Evolutionary conservation across 2,888 invertebrate species (phyloP), one percentile per base, ranked within the genome.

Genomic region (Chloroclysta siterata): DNA sequence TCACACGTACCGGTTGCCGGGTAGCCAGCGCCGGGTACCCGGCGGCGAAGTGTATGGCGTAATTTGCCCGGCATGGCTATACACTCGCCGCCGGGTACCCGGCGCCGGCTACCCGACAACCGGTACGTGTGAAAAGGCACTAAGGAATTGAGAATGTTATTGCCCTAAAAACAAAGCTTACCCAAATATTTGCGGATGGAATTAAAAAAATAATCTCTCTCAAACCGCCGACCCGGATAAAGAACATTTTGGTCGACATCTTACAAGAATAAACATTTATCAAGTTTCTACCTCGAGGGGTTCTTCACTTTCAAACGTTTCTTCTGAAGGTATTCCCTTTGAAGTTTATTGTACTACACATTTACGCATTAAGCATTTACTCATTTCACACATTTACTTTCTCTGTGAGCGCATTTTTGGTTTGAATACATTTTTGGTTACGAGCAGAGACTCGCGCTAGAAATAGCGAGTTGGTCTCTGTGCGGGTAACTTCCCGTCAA

Each of bases 341-440:
- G 46, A 56, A 52, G 55, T 61, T 50, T 46, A 54, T 63, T 53
- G 54, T 63, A 52, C 55, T 56, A 46, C 41, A 50, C 57, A 53
- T 62, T 60, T 42, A 50, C 33, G 54, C 57, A 17, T 51, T 39
- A 48, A 8, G 11, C 47, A 56, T 58, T 48, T 14, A 55, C 55
- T 48, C 39, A 39, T 55, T 46, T 55, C 22, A 55, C 56, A 14
- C 47, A 48, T 48, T 56, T 56, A 48, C 14, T 6, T 14, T 44
- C 41, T 29, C 29, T 46, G 44, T 33, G 33, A 44, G 42, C 53
- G 29, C 44, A 39, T 39, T 17, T 44, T 17, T 44, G 44, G 8
- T 15, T 46, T 46, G 46, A 46, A 46, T 17, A 17, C 0, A 17
- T 28, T 56, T 55, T 54, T 46, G 55, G 39, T 28, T 44, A 42